Base-by-base conservation (phyloP, 2,797 vertebrate species). In the Diplodus puntazzo region DNA sequence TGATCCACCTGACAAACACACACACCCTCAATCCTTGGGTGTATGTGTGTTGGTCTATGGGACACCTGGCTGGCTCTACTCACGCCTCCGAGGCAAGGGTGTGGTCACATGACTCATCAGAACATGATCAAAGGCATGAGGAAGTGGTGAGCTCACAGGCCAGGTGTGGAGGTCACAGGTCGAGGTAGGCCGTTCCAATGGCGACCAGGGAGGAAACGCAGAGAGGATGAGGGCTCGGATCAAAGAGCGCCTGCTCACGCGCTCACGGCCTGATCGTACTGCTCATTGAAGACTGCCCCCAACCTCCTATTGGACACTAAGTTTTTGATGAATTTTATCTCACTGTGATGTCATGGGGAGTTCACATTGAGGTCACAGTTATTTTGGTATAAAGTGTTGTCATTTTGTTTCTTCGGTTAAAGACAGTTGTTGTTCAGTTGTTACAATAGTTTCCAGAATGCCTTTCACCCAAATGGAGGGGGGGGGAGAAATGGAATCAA, bases 101-200 rank as follows among this genome's bases (percentile, higher is more conserved):
- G 79, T 70, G 86, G 86, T 83, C 67, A 85, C 65, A 83, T 90
- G 86, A 91, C 79, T 85, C 73, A 85, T 83, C 78, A 76, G 63
- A 62, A 61, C 4, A 25, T 21, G 85, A 89, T 91, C 88, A 91
- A 88, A 92, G 85, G 12, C 23, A 17, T 2, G 30, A 71, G 81
- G 75, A 82, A 73, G 74, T 61, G 20, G 67, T 84, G 69, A 81
- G 70, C 55, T 83, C 70, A 62, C 69, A 57, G 67, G 30, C 57
- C 82, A 87, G 89, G 81, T 87, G 81, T 70, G 62, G 68, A 46
- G 88, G 75, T 90, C 78, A 80, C 12, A 75, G 71, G 80, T 83
- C 63, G 11, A 43, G 16, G 66, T 50, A 72, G 50, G 55, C 45
- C 4, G 30, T 76, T 72, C 77, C 81, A 54, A 76, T 34, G n/a